Evolutionary conservation across 2,888 invertebrate genomes (phyloP).

Genomic region (Diogma glabrata): DNA sequence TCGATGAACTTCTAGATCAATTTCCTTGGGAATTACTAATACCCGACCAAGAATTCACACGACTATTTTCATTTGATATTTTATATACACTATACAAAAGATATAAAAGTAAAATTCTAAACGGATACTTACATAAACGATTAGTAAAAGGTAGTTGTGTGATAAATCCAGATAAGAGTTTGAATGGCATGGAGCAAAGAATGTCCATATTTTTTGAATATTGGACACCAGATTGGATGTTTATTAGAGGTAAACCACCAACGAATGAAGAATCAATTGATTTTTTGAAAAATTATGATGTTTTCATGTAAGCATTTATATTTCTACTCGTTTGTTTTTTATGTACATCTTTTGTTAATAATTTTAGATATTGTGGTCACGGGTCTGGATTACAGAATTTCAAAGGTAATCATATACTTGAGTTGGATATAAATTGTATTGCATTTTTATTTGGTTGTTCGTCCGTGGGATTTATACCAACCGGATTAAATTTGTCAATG

Average conservation of each 20-base stretch:
- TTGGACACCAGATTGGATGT: conserved; percentile 33
- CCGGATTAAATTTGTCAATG: conserved; percentile 30
- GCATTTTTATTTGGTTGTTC: conserved; percentile 49
- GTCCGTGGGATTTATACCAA: conserved; percentile 26
- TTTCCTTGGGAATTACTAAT: conserved; percentile 17
- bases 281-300: conserved; percentile 36
- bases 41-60: conserved; percentile 15
- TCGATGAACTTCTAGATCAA: conserved; percentile 16
- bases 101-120: conserved; percentile 11
- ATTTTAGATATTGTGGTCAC: conserved; percentile 32
- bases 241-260: conserved; percentile 34
- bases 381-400: conserved; percentile 8
- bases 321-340: background rate
- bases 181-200: conserved; percentile 31
- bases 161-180: conserved; percentile 22
- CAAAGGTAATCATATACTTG: background rate
- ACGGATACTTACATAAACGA: conserved; percentile 12
- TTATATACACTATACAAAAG: conserved; percentile 10
- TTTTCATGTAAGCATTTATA: background rate
- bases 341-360: too few relatives aligned
- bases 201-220: conserved; percentile 31
- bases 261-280: conserved; percentile 36
- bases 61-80: conserved; percentile 14
- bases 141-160: conserved; percentile 8
- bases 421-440: conserved; percentile 21